Percentiles rank a stretch among this genome's conserved stretches.
These are phyloP conservation scores for Centropus unirufus DNA, from an alignment of 2,113 vertebrate species.

Conservation along the genomic window DNA sequence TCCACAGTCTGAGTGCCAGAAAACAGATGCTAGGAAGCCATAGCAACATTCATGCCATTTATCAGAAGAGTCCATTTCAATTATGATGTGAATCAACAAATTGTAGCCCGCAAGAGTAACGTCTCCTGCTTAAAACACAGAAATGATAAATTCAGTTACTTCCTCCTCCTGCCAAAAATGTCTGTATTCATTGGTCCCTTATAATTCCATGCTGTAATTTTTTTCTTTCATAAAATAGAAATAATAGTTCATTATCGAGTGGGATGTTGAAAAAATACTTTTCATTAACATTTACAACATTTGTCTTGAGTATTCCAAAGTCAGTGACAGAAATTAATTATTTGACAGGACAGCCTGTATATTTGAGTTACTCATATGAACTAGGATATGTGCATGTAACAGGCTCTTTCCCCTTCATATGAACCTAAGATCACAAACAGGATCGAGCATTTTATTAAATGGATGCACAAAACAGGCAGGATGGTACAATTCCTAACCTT, in stretches of 20 bases:
- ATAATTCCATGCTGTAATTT: neutral
- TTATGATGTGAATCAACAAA: neutral
- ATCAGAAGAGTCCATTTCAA: neutral
- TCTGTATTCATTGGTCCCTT: neutral
- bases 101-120: neutral
- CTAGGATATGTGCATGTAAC: neutral
- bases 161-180: neutral
- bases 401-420: neutral
- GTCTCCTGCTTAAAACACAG: neutral
- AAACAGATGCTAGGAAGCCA: constrained; percentile 31
- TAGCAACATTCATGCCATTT: constrained; percentile 16
- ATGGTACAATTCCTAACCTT: neutral
- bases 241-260: neutral
- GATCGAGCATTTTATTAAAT: neutral
- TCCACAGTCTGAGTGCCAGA: neutral
- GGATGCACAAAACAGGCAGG: neutral
- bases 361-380: neutral
- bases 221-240: neutral
- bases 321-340: neutral
- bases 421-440: neutral
- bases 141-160: neutral
- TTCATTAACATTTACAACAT: neutral
- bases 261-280: neutral
- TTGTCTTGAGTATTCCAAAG: neutral
- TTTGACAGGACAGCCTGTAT: neutral